Conservation (phyloP, 2,888 invertebrate genomes). For the Drosophila siamana region DNA sequence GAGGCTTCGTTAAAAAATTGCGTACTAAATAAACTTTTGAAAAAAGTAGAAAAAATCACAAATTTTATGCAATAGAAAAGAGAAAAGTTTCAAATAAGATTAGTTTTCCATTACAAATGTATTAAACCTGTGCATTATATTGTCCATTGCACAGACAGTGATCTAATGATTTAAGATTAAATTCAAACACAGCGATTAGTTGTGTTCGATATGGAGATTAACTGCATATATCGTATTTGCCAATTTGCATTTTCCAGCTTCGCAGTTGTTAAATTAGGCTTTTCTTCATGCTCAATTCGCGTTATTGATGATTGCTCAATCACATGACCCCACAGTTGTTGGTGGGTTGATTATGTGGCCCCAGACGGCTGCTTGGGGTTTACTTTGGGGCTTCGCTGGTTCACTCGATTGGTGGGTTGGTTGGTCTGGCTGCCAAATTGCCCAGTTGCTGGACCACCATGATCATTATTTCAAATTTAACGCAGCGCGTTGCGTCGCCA, state of each 20-base stretch:
- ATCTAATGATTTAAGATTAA: too few species aligned
- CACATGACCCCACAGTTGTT: conserved; percentile 38
- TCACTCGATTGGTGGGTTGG: too few species aligned
- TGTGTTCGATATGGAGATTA: background rate
- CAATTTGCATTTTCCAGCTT: conserved; percentile 7
- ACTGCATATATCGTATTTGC: background rate
- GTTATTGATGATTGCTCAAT: conserved; percentile 74
- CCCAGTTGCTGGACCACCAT: conserved; percentile 44
- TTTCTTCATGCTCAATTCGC: conserved; percentile 64
- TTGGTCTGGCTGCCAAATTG: conserved; percentile 49
- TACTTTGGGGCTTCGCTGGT: background rate
- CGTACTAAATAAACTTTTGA: too few species aligned
- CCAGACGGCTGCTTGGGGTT: conserved; percentile 15
- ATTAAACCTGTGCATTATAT: too few species aligned
- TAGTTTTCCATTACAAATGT: too few species aligned
- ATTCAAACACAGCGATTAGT: background rate
- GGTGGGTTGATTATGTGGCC: background rate
- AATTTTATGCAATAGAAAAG: too few species aligned
- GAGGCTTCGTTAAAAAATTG: too few species aligned
- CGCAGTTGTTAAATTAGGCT: conserved; percentile 27
- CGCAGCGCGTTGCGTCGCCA: conserved; percentile 57
- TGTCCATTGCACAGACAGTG: too few species aligned
- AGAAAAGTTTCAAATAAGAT: too few species aligned
- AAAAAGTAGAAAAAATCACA: too few species aligned
- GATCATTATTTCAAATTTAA: conserved; percentile 76